Conservation (phyloP, 2,113 vertebrate genomes). For the Plecotus auritus region DNA sequence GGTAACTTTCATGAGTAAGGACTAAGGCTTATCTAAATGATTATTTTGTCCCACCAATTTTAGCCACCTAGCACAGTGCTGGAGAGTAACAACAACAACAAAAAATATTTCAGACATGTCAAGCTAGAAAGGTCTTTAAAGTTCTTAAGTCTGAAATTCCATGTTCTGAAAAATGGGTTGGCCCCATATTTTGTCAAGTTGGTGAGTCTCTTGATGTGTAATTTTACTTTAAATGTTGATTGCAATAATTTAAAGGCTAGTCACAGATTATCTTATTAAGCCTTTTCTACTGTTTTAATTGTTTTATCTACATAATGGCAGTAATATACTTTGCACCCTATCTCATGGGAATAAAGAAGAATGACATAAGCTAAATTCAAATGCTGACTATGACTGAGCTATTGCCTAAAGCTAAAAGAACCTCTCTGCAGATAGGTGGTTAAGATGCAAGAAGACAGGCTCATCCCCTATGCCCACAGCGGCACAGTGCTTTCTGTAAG, state of each 20-base stretch:
- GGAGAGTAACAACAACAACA: background rate
- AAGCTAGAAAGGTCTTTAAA: constrained; percentile 37
- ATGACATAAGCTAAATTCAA: constrained; percentile 52
- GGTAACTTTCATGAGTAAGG: background rate
- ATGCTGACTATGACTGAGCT: background rate
- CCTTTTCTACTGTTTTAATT: constrained; percentile 45
- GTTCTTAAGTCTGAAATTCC: constrained; percentile 16
- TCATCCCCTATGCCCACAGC: background rate
- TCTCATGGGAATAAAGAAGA: constrained; percentile 37
- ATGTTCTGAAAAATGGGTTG: constrained; percentile 41
- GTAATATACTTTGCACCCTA: constrained; percentile 42
- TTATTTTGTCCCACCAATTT: background rate
- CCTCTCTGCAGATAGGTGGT: background rate
- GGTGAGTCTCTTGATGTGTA: constrained; percentile 34
- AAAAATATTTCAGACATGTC: background rate
- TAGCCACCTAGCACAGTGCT: constrained; percentile 23
- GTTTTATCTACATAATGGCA: constrained; percentile 39
- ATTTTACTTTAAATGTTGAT: constrained; percentile 47
- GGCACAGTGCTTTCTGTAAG: background rate
- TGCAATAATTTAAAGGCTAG: constrained; percentile 35
- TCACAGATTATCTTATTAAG: constrained; percentile 38
- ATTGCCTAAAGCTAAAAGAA: constrained; percentile 34
- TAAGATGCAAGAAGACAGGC: background rate
- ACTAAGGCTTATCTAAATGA: background rate
- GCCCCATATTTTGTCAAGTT: constrained; percentile 23